A percentile compares a stretch with the other conserved stretches of the same genome.
phyloP scores from a whole-genome alignment of 2,797 vertebrate species.

The Babyrousa celebensis region DNA sequence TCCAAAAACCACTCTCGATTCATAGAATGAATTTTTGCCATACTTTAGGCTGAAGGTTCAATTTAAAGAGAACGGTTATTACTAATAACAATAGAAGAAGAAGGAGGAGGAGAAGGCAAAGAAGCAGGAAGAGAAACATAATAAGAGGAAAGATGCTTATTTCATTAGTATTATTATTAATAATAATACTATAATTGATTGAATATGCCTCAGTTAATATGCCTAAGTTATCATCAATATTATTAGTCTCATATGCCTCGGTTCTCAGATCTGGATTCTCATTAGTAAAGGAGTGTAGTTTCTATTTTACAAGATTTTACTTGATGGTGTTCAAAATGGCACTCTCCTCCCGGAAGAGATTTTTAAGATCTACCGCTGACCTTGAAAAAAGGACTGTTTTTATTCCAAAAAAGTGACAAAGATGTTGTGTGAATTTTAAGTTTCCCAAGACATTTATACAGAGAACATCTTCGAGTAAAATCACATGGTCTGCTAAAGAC shows the following conservation, averaged over 20 bases:
- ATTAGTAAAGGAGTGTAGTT: background rate
- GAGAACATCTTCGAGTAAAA: background rate
- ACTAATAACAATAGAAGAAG: background rate
- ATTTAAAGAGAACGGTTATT: conserved; percentile 45
- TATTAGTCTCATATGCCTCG: background rate
- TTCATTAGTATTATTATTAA: background rate
- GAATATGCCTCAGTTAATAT: background rate
- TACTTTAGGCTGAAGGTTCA: background rate
- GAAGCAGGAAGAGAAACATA: background rate
- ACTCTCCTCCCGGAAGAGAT: background rate
- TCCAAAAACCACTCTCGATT: background rate
- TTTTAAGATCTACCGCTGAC: background rate
- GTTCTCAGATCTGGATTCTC: background rate
- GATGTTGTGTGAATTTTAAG: background rate
- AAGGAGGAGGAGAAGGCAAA: background rate
- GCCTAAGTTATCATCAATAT: background rate
- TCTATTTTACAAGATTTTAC: background rate
- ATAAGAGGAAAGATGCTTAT: background rate
- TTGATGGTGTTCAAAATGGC: background rate
- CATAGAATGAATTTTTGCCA: background rate
- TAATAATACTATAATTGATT: background rate
- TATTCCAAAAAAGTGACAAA: background rate
- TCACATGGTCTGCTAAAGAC: background rate
- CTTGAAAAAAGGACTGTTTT: background rate
- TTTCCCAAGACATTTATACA: background rate